phyloP scores from a whole-genome alignment of 2,888 invertebrate genomes.

The Peribatodes rhomboidaria region DNA sequence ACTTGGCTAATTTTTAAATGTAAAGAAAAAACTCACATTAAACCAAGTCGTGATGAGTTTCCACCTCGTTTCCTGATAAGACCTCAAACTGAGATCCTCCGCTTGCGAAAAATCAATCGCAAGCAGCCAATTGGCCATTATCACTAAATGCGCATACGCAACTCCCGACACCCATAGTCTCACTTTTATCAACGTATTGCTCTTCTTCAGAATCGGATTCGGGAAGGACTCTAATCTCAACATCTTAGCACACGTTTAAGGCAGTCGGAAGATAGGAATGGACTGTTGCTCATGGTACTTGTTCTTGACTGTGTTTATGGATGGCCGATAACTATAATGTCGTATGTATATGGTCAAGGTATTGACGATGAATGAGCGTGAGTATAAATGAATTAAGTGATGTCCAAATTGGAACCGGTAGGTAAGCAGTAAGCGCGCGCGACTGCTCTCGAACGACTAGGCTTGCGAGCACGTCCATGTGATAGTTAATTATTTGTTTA shows the following conservation, averaged over 20 bases:
- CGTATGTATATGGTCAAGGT: slow-evolving; percentile 45
- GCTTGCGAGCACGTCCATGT: slow-evolving; percentile 13
- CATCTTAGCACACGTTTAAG: slow-evolving; percentile 48
- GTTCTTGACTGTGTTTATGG: slow-evolving; percentile 41
- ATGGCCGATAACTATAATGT: slow-evolving; percentile 43
- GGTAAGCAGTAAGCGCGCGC: slow-evolving; percentile 30
- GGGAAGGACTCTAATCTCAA: slow-evolving; percentile 51
- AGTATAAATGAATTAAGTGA: slow-evolving; percentile 12
- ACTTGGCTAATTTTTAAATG: not conserved
- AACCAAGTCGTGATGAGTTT: slow-evolving; percentile 78
- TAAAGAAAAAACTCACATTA: slow-evolving; percentile 67
- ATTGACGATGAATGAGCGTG: slow-evolving; percentile 17
- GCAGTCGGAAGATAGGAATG: slow-evolving; percentile 14
- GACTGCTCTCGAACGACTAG: slow-evolving; percentile 24
- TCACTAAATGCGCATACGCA: slow-evolving; percentile 58
- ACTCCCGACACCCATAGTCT: slow-evolving; percentile 64
- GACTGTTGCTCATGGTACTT: slow-evolving; percentile 34
- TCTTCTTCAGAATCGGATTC: slow-evolving; percentile 55
- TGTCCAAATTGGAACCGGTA: slow-evolving; percentile 26
- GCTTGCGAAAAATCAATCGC: slow-evolving; percentile 67
- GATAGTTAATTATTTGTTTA: slow-evolving; percentile 45
- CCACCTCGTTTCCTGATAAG: slow-evolving; percentile 68
- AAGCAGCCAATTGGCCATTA: slow-evolving; percentile 59
- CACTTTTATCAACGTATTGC: slow-evolving; percentile 61
- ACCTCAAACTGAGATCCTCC: slow-evolving; percentile 62